Base-by-base conservation (phyloP, 2,113 vertebrate genomes). In the Candoia aspera region DNA sequence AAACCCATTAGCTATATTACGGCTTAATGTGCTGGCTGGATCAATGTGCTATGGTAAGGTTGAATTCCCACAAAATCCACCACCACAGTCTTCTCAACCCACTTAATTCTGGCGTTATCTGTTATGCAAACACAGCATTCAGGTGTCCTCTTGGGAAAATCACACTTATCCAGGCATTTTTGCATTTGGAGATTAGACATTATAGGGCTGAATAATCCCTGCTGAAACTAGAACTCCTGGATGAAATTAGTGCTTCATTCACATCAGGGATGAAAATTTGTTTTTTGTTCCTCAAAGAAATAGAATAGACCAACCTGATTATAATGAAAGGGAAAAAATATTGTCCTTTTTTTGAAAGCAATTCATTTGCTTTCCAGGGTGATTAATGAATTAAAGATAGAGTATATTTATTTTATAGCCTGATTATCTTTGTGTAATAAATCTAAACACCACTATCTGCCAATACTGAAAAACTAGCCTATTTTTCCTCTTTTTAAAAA, bases 381-480 rank as follows among this genome's bases (percentile, higher is more conserved):
- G 97, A 98, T 98, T 97, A 97, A 97, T 97, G 97, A 96, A 97
- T 97, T 98, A 97, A 97, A 96, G 95, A 96, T 97, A 95, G 93
- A 96, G 96, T 0, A 33, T 97, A 97, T 97, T 97, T 98, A 98
- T 97, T 97, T 97, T 97, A 96, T 96, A 97, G 95, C 95, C 96
- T 97, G 97, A 97, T 98, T 97, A 97, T 95, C 97, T 96, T 95
- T 97, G 96, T 96, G 93, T 96, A 97, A 97, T 98, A 97, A 98
- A 97, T 98, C 97, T 97, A 97, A 97, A 97, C 96, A 96, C 97
- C 64, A 86, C 96, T 97, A 96, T 95, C 96, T 97, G 97, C 97
- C 97, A 94, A 57, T 94, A 96, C 92, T 91, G 96, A 96, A 97
- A 96, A 96, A 95, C 95, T 95, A 96, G 91, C 85, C 94, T 96